phyloP scores from a whole-genome alignment of 2,113 vertebrate species.

The Muscicapa adusta region DNA sequence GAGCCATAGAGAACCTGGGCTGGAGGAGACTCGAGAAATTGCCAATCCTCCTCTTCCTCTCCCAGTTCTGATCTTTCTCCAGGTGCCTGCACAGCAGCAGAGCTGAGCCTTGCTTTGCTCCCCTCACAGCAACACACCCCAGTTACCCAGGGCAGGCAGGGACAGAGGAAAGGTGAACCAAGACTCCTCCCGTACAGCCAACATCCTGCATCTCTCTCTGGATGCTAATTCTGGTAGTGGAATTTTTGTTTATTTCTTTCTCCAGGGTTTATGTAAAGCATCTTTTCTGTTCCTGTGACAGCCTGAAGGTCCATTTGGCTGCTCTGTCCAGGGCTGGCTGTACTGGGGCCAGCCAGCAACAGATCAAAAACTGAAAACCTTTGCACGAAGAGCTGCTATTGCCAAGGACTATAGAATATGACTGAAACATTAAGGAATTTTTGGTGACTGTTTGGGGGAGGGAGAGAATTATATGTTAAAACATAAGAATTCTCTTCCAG shows the following conservation, averaged over 20 bases:
- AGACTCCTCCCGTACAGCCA: not conserved
- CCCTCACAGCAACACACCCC: not conserved
- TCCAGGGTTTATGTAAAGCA: not conserved
- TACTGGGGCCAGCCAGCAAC: not conserved
- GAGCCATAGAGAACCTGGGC: not conserved
- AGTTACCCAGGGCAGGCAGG: not conserved
- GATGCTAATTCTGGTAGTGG: not conserved
- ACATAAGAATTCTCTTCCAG: conserved; percentile 59
- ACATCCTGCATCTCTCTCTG: not conserved
- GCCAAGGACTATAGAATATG: not conserved
- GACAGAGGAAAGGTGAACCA: not conserved
- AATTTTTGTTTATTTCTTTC: not conserved
- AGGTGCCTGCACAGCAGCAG: not conserved
- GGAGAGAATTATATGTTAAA: conserved; percentile 59
- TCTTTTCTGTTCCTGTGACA: not conserved
- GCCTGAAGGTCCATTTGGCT: not conserved
- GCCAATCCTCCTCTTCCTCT: not conserved
- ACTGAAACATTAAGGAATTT: conserved; percentile 46
- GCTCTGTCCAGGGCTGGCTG: not conserved
- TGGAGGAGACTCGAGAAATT: not conserved
- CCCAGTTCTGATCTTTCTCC: not conserved
- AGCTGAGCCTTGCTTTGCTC: not conserved
- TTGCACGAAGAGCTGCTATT: not conserved
- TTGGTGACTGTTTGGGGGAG: conserved; percentile 48
- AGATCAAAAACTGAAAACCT: not conserved